Evolutionary conservation across 2,113 vertebrate species (phyloP).

Genomic region (rat (Rattus norvegicus)): DNA sequence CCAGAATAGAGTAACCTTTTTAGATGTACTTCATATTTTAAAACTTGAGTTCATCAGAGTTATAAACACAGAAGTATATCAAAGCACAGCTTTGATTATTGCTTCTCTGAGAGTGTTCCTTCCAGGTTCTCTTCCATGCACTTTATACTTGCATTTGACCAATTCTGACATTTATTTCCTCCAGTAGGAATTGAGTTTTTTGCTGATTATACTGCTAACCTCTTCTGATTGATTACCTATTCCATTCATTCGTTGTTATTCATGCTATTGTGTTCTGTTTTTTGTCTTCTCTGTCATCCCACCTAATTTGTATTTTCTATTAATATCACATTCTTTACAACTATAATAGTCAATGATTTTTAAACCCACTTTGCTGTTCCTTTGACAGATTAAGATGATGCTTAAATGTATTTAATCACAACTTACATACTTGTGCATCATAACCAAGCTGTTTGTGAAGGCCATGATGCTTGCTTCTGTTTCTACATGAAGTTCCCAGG

Average conservation of each 20-base stretch:
- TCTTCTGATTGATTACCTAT: background rate
- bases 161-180: background rate
- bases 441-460: background rate
- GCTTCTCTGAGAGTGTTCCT: background rate
- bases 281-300: background rate
- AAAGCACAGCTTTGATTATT: background rate
- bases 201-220: background rate
- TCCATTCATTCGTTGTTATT: background rate
- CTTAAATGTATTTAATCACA: background rate
- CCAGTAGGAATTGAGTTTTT: background rate
- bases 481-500: background rate
- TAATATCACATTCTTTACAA: background rate
- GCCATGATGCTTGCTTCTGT: background rate
- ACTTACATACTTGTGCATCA: background rate
- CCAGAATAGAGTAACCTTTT: background rate
- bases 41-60: background rate
- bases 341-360: background rate
- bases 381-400: background rate
- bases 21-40: constrained; percentile 30
- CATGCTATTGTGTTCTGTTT: background rate
- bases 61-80: background rate
- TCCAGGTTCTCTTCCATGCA: background rate
- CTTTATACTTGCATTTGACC: background rate
- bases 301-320: background rate
- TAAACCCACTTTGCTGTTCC: background rate